Evolutionary conservation across 2,797 vertebrate genomes (phyloP).

Genomic region (Astyanax mexicanus): DNA sequence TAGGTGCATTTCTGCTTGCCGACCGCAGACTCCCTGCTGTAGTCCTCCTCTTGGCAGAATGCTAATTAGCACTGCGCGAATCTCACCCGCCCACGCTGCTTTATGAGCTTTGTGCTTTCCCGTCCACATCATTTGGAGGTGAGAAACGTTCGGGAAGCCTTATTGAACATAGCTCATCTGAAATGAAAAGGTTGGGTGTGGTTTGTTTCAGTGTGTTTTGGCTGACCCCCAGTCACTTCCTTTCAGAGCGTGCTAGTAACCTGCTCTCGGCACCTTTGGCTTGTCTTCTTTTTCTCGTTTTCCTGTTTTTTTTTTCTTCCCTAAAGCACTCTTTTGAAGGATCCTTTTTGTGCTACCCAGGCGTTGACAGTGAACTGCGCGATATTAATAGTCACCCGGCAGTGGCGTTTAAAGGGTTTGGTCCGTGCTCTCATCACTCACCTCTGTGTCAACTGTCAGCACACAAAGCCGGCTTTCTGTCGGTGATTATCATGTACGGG

Average conservation of each 20-base stretch:
- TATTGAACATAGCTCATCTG: constrained; percentile 22
- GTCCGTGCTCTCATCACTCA: constrained; percentile 50
- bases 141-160: constrained; percentile 8
- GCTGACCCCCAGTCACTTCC: constrained; percentile 2
- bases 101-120: constrained; percentile 42
- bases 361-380: constrained; percentile 24
- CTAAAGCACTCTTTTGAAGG: constrained; percentile 18
- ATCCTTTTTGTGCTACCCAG: background rate
- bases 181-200: background rate
- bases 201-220: constrained; percentile 2
- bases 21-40: constrained; percentile 44
- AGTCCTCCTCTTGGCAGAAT: constrained; percentile 49
- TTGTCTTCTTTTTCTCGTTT: background rate
- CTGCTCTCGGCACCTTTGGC: background rate
- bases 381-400: constrained; percentile 49
- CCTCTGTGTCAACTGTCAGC: constrained; percentile 52
- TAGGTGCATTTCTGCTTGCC: constrained; percentile 51
- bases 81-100: constrained; percentile 50
- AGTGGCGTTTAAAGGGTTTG: constrained; percentile 45
- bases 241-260: background rate
- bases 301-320: background rate
- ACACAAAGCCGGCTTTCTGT: constrained; percentile 67
- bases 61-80: constrained; percentile 52
- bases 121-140: constrained; percentile 41
- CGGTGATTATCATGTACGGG: constrained; percentile 63